These are phyloP conservation scores for Monomorium pharaonis DNA, from an alignment of 1,140 invertebrate genomes.

Conservation along the genomic window DNA sequence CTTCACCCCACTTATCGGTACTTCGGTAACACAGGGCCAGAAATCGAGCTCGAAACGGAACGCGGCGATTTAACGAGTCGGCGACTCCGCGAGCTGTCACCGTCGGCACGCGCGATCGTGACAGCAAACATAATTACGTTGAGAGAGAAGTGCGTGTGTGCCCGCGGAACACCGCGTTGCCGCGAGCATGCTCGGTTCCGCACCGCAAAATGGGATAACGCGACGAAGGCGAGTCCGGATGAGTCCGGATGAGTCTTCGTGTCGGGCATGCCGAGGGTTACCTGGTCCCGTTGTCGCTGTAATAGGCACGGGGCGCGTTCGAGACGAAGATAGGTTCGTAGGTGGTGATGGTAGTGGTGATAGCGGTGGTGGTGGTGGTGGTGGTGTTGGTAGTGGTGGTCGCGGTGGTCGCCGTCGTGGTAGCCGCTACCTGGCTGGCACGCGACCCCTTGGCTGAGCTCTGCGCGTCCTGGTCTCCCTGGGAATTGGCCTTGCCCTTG, in stretches of 20 bases:
- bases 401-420: constrained; percentile 22
- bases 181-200: background rate
- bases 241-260: background rate
- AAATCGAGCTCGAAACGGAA: no score
- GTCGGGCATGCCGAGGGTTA: constrained; percentile 36
- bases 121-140: background rate
- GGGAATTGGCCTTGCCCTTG: constrained; percentile 89
- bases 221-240: background rate
- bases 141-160: background rate
- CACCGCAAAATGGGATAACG: background rate
- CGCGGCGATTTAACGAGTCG: background rate
- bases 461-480: constrained; percentile 74
- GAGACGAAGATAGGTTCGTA: constrained; percentile 55
- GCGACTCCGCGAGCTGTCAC: background rate
- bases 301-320: constrained; percentile 69
- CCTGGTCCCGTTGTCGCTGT: constrained; percentile 78
- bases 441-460: constrained; percentile 84
- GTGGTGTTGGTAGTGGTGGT: constrained; percentile 24
- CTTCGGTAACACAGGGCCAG: background rate
- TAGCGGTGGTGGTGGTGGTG: background rate
- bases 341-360: constrained; percentile 30
- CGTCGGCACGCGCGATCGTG: background rate
- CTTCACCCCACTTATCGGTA: background rate
- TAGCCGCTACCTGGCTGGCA: constrained; percentile 63
- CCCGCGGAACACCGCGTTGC: background rate